A percentile compares a stretch with the other conserved stretches of the same genome.
These are phyloP conservation scores for Sminthopsis crassicaudata DNA, from an alignment of 2,113 vertebrate species.

Conservation along the genomic window DNA sequence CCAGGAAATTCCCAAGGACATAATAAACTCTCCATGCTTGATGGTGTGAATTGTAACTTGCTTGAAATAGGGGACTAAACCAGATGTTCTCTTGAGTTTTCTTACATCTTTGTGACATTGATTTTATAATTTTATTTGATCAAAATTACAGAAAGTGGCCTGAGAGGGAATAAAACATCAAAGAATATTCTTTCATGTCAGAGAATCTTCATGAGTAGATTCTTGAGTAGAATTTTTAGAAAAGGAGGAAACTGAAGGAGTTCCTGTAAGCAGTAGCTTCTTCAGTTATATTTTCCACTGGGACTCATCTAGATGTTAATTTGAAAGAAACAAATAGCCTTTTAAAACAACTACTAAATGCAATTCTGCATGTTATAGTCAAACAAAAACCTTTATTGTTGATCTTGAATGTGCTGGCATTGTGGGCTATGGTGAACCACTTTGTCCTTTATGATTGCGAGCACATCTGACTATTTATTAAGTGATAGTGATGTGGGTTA, in stretches of 20 bases:
- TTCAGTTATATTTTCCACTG: background rate
- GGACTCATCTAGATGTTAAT: background rate
- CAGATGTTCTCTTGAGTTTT: background rate
- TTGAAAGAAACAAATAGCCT: background rate
- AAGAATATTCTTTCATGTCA: background rate
- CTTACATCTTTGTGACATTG: constrained; percentile 1
- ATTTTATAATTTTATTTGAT: constrained; percentile 1
- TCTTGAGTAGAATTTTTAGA: background rate
- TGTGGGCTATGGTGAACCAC: background rate
- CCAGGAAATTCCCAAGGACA: background rate
- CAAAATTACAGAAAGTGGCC: background rate
- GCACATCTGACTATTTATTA: background rate
- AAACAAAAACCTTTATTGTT: background rate
- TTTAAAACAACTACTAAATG: background rate
- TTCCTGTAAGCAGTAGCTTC: background rate
- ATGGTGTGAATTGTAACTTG: background rate
- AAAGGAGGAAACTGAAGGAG: background rate
- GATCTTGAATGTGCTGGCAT: background rate
- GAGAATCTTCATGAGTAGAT: background rate
- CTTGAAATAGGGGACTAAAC: background rate
- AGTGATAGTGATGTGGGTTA: no score
- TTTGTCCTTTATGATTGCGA: background rate
- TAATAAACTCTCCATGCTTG: background rate
- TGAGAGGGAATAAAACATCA: constrained; percentile 5
- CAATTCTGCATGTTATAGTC: background rate